Evolutionary conservation across 2,888 invertebrate species (phyloP).

Genomic region (Eudasyphora cyanicolor): DNA sequence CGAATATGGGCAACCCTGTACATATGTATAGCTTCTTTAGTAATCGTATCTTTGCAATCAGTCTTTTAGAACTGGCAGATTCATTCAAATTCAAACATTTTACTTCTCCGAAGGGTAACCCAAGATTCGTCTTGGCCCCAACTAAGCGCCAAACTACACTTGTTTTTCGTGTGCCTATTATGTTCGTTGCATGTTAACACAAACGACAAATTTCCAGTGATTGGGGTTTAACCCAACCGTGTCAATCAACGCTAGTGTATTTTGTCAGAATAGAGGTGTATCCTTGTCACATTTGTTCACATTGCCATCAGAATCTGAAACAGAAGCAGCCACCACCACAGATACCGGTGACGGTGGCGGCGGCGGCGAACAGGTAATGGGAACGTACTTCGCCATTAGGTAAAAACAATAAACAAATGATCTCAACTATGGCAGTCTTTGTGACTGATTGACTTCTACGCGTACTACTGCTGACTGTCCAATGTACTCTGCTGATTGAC

Average conservation of each 20-base stretch:
- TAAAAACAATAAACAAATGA: conserved; percentile 11
- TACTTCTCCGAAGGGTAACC: too few species aligned
- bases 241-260: conserved; percentile 59
- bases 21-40: too few species aligned
- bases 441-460: too few species aligned
- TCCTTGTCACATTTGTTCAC: conserved; percentile 64
- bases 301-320: conserved; percentile 56
- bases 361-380: neutral
- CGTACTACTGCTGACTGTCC: too few species aligned
- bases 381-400: conserved; percentile 9
- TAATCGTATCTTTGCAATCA: too few species aligned
- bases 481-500: conserved; percentile 46
- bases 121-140: too few species aligned
- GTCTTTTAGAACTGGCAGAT: too few species aligned
- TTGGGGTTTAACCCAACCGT: conserved; percentile 60
- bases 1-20: too few species aligned
- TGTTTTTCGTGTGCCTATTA: neutral
- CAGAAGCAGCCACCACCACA: conserved; percentile 39
- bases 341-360: neutral
- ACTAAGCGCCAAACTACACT: neutral
- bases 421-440: conserved; percentile 15
- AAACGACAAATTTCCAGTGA: conserved; percentile 34
- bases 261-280: conserved; percentile 65
- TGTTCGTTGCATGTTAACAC: conserved; percentile 3
- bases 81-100: too few species aligned